These are phyloP conservation scores for Aspidoscelis tigris DNA, from an alignment of 2,113 vertebrate genomes.

Conservation along the genomic window DNA sequence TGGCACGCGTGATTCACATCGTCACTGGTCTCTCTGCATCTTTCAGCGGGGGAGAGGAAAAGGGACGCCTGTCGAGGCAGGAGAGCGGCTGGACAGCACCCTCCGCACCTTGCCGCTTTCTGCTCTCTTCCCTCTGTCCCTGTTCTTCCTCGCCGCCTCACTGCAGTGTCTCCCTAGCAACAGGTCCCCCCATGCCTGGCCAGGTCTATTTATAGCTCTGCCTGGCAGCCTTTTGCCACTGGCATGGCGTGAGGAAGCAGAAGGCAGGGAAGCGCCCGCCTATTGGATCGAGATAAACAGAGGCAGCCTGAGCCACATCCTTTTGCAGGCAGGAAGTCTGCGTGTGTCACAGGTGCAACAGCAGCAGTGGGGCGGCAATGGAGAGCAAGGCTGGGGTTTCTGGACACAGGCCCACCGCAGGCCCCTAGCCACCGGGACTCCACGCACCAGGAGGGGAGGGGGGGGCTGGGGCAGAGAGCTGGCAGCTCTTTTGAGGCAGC, in stretches of 20 bases:
- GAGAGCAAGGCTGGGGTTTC: too few species aligned
- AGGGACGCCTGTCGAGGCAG: neutral
- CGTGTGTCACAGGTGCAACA: neutral
- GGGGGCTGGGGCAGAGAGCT: neutral
- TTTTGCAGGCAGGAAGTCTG: neutral
- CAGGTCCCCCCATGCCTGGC: conserved; percentile 58
- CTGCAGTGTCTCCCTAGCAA: conserved; percentile 65
- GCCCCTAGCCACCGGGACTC: neutral
- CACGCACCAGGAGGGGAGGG: neutral
- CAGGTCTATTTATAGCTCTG: conserved; percentile 66
- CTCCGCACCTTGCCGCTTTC: conserved; percentile 13
- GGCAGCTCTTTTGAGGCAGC: neutral
- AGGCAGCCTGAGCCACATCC: neutral
- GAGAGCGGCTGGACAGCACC: neutral
- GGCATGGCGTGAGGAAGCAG: neutral
- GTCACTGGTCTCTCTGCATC: too few species aligned
- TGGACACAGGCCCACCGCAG: too few species aligned
- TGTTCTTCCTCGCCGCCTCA: conserved; percentile 27
- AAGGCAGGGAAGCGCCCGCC: neutral
- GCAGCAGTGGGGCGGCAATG: neutral
- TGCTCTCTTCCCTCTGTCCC: conserved; percentile 19
- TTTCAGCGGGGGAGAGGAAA: too few species aligned
- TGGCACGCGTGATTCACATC: too few species aligned
- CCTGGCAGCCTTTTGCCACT: conserved; percentile 55
- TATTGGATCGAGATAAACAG: neutral